Percentiles rank a stretch among this genome's conserved stretches.
Conservation (phyloP, 1,140 invertebrate genomes). For the Mya arenaria region DNA sequence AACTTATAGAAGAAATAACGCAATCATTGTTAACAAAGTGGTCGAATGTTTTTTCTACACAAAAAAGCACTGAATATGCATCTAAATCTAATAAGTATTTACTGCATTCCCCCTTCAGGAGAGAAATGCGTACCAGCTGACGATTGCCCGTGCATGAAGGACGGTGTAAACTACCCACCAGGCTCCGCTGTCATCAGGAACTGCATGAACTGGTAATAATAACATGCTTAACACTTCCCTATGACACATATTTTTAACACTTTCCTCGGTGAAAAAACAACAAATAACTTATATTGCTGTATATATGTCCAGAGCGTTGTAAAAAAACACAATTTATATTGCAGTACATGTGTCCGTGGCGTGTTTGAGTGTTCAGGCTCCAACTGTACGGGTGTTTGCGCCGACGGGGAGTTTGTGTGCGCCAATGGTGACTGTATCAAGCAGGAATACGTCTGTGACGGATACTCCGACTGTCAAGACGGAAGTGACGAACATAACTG, state of each 20-base stretch:
- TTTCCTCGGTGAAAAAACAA: no score
- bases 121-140: conserved; percentile 56
- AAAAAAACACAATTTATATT: no score
- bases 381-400: conserved; percentile 59
- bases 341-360: conserved; percentile 62
- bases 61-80: neutral
- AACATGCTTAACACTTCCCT: no score
- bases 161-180: conserved; percentile 53
- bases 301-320: no score
- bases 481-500: conserved; percentile 68
- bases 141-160: conserved; percentile 61
- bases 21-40: no score
- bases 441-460: conserved; percentile 61
- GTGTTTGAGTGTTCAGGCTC: conserved; percentile 56
- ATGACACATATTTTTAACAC: no score
- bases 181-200: conserved; percentile 39
- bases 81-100: neutral
- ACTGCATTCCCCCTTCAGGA: conserved; percentile 14
- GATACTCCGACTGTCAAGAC: conserved; percentile 61
- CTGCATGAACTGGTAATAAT: conserved; percentile 65
- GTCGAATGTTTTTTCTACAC: no score
- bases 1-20: no score
- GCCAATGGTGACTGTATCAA: conserved; percentile 53
- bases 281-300: no score
- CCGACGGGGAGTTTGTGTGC: conserved; percentile 58